Evolutionary conservation across 1,140 invertebrate genomes (phyloP), one percentile per base, ranked within the genome.

Genomic region (Platorchestia sp.): DNA sequence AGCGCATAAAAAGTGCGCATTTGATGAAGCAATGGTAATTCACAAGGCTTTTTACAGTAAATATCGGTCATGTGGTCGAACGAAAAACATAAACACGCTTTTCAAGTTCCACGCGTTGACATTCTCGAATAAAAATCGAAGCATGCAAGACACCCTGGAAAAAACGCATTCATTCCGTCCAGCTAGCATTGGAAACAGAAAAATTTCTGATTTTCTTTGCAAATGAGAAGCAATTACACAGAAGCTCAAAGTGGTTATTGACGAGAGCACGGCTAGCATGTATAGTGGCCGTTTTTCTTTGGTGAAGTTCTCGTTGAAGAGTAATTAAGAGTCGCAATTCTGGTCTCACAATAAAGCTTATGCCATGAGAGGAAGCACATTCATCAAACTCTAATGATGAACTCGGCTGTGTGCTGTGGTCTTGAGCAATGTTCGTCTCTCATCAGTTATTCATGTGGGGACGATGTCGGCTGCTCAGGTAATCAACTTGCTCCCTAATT

Each of bases 371-470:
- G 41, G 87, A 5, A 44, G 87, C 43, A 14, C 42, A 44, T 42
- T 89, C 87, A 89, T 89, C n/a, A 89, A 89, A 42, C 43, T 44
- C 42, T 41, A 44, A 89, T 86, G 27, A 89, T 42, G 43, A 42
- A 89, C 43, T 42, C 59, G n/a, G 41, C 7, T 44, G 41, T 42
- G 41, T 41, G 41, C 87, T 42, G 87, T 89, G 87, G 87, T 89
- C 87, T 89, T 89, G 87, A 89, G 87, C 41, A 75, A 75, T 89
- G 43, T 41, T 89, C 41, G 5, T 10, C 7, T 44, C 91, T 93
- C 91, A 93, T 93, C 91, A 93, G 43, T 93, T 40, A 93, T 93
- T 93, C 91, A 93, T 93, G 91, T 40, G 91, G 36, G 5, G 19
- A 93, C 91, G 44, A 44, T 44, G 91, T 44, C 19, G 19, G 44